These are phyloP conservation scores for Micrasema longulum DNA, from an alignment of 1,140 invertebrate genomes.

Conservation along the genomic window DNA sequence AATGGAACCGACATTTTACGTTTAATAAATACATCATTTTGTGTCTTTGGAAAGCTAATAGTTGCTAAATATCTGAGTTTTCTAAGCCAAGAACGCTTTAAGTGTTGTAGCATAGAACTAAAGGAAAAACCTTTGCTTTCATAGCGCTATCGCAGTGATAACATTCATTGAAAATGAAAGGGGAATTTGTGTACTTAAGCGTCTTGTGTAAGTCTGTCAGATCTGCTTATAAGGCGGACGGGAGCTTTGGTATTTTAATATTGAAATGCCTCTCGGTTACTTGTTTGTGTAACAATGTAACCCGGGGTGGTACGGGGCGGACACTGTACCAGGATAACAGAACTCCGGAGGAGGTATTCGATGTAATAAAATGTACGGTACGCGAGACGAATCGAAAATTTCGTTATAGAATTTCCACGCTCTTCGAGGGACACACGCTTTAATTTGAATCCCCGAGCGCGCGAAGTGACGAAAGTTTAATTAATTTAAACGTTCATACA, in stretches of 20 bases:
- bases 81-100: no score
- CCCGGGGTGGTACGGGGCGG: constrained; percentile 25
- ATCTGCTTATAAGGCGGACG: constrained; percentile 38
- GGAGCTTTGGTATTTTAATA: constrained; percentile 54
- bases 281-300: constrained; percentile 51
- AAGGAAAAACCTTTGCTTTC: no score
- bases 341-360: constrained; percentile 51
- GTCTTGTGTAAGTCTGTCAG: constrained; percentile 50
- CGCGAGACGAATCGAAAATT: constrained; percentile 55
- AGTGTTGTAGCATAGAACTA: no score
- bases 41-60: no score
- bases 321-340: constrained; percentile 38
- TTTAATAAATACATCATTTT: no score
- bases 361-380: constrained; percentile 55
- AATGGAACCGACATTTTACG: no score
- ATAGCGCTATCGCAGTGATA: constrained; percentile 37
- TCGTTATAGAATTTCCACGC: constrained; percentile 51
- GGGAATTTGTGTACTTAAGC: constrained; percentile 48
- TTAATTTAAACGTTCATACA: constrained; percentile 28
- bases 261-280: constrained; percentile 52
- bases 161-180: constrained; percentile 48
- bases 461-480: constrained; percentile 34
- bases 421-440: constrained; percentile 42
- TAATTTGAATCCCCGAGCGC: constrained; percentile 31
- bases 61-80: no score